Conservation (phyloP, 2,797 vertebrate genomes). For the Danio choprae region DNA sequence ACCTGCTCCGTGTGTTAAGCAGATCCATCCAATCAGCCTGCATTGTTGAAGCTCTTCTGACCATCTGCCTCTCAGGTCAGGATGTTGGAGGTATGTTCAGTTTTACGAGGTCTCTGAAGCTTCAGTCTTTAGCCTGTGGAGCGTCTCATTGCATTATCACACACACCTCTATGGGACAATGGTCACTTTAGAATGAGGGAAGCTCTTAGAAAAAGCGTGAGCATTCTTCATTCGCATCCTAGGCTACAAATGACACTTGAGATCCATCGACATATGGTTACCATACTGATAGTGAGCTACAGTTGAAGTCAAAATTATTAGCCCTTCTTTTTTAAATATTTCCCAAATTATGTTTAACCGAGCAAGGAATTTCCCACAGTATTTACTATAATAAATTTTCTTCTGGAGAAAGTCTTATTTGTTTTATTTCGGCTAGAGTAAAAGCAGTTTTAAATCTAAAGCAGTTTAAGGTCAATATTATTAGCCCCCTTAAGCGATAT, state of each 20-base stretch:
- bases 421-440: no score
- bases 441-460: no score
- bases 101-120: constrained; percentile 56
- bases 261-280: constrained; percentile 21
- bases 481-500: no score
- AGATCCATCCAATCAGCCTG: constrained; percentile 66
- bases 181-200: constrained; percentile 46
- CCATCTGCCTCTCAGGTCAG: constrained; percentile 76
- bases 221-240: constrained; percentile 44
- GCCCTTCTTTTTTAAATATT: no score
- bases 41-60: constrained; percentile 67
- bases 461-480: no score
- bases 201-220: constrained; percentile 22
- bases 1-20: constrained; percentile 62
- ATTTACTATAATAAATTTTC: no score
- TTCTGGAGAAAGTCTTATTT: no score
- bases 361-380: no score
- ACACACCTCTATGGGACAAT: constrained; percentile 46
- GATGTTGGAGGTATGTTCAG: constrained; percentile 64
- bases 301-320: no score
- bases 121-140: constrained; percentile 65
- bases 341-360: no score
- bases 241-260: constrained; percentile 38
- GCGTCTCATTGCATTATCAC: constrained; percentile 57
- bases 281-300: neutral